Percentiles rank a stretch among this genome's conserved stretches.
phyloP scores from a whole-genome alignment of 2,113 vertebrate species.

The Anarhynchus alexandrinus region DNA sequence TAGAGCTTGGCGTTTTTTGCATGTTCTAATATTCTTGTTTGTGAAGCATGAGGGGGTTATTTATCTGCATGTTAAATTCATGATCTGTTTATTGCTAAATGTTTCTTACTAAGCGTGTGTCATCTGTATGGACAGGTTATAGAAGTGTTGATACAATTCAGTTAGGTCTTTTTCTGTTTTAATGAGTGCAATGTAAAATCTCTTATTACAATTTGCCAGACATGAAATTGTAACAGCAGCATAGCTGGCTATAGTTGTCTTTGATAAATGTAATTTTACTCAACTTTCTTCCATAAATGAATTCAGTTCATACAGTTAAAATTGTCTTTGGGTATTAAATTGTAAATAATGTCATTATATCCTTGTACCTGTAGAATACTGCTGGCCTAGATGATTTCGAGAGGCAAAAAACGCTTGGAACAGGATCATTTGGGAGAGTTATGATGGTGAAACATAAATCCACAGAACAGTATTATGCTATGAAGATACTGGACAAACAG shows the following conservation, averaged over 20 bases:
- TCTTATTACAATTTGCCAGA: neutral
- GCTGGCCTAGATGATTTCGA: slow-evolving; percentile 96
- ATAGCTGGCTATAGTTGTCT: neutral
- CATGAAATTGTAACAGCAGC: neutral
- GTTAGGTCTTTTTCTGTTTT: neutral
- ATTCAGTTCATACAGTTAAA: neutral
- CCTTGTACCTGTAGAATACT: slow-evolving; percentile 80
- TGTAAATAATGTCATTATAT: slow-evolving; percentile 29
- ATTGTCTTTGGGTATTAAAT: neutral
- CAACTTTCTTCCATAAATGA: neutral
- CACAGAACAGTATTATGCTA: slow-evolving; percentile 96
- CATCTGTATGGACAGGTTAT: neutral
- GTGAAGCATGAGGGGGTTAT: neutral
- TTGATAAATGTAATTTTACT: neutral
- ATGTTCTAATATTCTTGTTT: neutral
- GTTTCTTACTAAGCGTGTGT: neutral
- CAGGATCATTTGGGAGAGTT: slow-evolving; percentile 96
- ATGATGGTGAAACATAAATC: slow-evolving; percentile 98
- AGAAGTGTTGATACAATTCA: neutral
- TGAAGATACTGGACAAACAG: slow-evolving; percentile 99
- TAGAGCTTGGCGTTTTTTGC: neutral
- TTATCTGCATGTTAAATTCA: neutral
- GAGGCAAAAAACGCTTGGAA: slow-evolving; percentile 95
- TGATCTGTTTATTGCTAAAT: neutral
- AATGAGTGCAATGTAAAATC: neutral